Evolutionary conservation across 2,888 invertebrate species (phyloP).

Genomic region (Flexamia atlantica): DNA sequence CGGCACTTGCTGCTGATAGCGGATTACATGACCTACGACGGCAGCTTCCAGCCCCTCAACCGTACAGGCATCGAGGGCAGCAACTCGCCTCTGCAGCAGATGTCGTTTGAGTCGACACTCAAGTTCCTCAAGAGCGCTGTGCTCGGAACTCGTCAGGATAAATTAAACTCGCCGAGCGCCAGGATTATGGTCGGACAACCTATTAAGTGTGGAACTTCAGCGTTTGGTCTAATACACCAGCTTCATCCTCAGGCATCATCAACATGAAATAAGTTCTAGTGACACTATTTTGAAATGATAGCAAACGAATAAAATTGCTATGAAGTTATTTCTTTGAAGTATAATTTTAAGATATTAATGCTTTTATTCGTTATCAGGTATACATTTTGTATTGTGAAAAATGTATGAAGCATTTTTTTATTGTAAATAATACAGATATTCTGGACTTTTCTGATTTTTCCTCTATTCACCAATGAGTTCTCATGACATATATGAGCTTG

Average conservation of each 20-base stretch:
- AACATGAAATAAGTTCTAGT: too few relatives aligned
- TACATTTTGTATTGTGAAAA: too few relatives aligned
- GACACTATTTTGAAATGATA: too few relatives aligned
- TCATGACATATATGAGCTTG: too few relatives aligned
- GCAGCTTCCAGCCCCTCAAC: constrained; percentile 92
- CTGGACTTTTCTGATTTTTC: too few relatives aligned
- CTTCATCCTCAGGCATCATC: constrained; percentile 3
- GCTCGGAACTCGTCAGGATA: constrained; percentile 84
- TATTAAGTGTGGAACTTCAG: constrained; percentile 90
- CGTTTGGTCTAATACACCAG: constrained; percentile 76
- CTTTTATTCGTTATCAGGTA: too few relatives aligned
- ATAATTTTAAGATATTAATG: too few relatives aligned
- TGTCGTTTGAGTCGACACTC: constrained; percentile 97
- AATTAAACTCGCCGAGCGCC: constrained; percentile 90
- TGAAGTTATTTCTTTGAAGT: too few relatives aligned
- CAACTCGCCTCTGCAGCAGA: constrained; percentile 97
- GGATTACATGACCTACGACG: constrained; percentile 99
- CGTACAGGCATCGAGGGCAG: constrained; percentile 93
- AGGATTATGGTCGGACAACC: constrained; percentile 92
- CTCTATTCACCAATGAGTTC: too few relatives aligned
- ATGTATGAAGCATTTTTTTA: too few relatives aligned
- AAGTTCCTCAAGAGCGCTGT: constrained; percentile 88
- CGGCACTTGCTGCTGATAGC: constrained; percentile 95
- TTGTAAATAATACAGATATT: too few relatives aligned
- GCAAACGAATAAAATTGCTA: too few relatives aligned